phyloP scores from a whole-genome alignment of 1,140 invertebrate species.

The Plectrocnemia conspersa region DNA sequence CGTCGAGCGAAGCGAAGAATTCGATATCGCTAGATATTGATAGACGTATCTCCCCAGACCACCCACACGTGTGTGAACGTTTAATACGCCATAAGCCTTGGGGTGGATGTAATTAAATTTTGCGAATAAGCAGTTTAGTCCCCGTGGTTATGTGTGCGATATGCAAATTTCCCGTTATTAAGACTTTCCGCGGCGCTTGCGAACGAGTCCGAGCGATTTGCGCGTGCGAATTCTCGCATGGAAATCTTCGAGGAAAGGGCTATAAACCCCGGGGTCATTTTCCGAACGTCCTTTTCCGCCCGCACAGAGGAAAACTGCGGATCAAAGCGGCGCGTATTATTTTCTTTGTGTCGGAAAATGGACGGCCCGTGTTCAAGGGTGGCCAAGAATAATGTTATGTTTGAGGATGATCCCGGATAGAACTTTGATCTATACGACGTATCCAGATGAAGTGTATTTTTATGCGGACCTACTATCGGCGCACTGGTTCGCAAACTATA shows the following conservation, averaged over 20 bases:
- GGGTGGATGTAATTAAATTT: too few relatives aligned
- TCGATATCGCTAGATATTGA: neutral
- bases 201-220: neutral
- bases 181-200: neutral
- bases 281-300: conserved; percentile 6
- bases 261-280: conserved; percentile 20
- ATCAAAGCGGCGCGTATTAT: conserved; percentile 19
- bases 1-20: neutral
- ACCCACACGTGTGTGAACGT: neutral
- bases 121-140: too few relatives aligned
- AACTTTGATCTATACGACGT: conserved; percentile 13
- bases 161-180: neutral
- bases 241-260: conserved; percentile 14
- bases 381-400: conserved; percentile 13
- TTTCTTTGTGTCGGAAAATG: conserved; percentile 23
- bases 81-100: too few relatives aligned
- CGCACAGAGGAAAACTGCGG: conserved; percentile 8
- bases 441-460: neutral
- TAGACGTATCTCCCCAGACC: conserved; percentile 3
- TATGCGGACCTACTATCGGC: too few relatives aligned
- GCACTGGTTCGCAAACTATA: too few relatives aligned
- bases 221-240: conserved; percentile 13
- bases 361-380: conserved; percentile 15
- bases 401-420: conserved; percentile 17
- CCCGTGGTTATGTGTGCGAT: too few relatives aligned